A percentile compares a stretch with the other conserved stretches of the same genome.
Conservation (phyloP, 2,888 invertebrate genomes). For the Drosophila peninsularis region DNA sequence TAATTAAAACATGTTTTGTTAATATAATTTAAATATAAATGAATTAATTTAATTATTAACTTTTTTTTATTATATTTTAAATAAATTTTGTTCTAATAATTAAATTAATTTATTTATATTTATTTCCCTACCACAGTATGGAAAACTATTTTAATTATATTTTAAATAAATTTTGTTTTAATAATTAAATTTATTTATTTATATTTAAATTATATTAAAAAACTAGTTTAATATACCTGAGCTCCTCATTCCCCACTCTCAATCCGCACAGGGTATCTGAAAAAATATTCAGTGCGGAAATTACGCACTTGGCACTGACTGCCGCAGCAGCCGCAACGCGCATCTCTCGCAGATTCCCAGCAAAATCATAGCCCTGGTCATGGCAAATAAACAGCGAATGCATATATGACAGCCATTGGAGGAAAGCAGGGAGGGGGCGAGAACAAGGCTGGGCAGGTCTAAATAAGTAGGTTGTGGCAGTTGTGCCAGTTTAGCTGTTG, state of each 20-base stretch:
- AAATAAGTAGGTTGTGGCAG: slow-evolving; percentile 41
- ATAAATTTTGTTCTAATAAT: too few relatives aligned
- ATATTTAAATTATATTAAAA: not conserved
- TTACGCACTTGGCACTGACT: slow-evolving; percentile 69
- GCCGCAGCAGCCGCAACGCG: slow-evolving; percentile 18
- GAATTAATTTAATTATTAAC: too few relatives aligned
- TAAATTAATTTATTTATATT: not conserved
- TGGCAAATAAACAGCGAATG: slow-evolving; percentile 57
- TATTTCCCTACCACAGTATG: too few relatives aligned
- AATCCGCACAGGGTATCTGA: slow-evolving; percentile 12
- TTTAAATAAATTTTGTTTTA: not conserved
- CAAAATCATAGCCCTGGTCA: slow-evolving; percentile 59
- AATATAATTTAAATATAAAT: too few relatives aligned
- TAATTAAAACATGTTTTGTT: too few relatives aligned
- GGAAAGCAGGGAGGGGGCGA: rapidly evolving
- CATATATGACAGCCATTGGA: not conserved
- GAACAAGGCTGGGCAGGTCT: not conserved
- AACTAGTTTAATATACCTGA: too few relatives aligned
- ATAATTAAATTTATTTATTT: not conserved
- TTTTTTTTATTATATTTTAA: too few relatives aligned
- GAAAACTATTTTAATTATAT: not conserved
- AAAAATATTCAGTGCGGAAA: slow-evolving; percentile 36
- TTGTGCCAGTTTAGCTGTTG: slow-evolving; percentile 46
- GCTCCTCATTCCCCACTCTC: not conserved
- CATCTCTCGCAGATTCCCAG: slow-evolving; percentile 13